Conservation (phyloP, 2,888 invertebrate species). For the Hirudinaria manillensis region DNA sequence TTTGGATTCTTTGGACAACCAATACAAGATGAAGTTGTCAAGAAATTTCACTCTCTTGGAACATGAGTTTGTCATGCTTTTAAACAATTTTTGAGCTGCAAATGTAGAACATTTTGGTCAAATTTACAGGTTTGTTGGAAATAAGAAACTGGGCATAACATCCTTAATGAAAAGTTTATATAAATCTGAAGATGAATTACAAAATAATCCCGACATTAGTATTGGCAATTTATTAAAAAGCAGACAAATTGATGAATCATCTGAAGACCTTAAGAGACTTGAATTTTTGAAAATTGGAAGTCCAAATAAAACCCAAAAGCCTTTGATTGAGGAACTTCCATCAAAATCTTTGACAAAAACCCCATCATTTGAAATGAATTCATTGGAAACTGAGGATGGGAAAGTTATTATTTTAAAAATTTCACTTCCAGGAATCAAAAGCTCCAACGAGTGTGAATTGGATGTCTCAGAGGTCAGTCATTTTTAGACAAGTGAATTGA, state of each 20-base stretch:
- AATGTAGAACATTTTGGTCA: not conserved
- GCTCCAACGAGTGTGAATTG: not conserved
- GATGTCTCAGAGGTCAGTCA: slow-evolving; percentile 8
- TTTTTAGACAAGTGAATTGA: not conserved
- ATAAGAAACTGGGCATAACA: not conserved
- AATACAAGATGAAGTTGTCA: not conserved
- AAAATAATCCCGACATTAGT: too few species aligned
- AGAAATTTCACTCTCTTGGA: not conserved
- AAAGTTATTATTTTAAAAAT: not conserved
- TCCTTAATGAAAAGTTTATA: not conserved
- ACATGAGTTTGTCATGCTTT: not conserved
- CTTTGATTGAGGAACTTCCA: slow-evolving; percentile 13
- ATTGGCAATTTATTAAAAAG: too few species aligned
- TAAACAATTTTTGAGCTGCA: not conserved
- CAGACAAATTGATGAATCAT: too few species aligned
- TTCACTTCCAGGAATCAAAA: slow-evolving; percentile 10
- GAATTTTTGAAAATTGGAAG: not conserved
- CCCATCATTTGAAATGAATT: not conserved
- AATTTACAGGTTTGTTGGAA: not conserved
- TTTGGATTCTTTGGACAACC: not conserved
- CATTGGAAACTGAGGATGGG: not conserved
- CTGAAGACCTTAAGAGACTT: too few species aligned
- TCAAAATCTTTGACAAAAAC: not conserved
- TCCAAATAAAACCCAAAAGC: not conserved
- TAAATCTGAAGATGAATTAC: not conserved